phyloP scores from a whole-genome alignment of 1,140 invertebrate genomes.

The Drosophila lowei region DNA sequence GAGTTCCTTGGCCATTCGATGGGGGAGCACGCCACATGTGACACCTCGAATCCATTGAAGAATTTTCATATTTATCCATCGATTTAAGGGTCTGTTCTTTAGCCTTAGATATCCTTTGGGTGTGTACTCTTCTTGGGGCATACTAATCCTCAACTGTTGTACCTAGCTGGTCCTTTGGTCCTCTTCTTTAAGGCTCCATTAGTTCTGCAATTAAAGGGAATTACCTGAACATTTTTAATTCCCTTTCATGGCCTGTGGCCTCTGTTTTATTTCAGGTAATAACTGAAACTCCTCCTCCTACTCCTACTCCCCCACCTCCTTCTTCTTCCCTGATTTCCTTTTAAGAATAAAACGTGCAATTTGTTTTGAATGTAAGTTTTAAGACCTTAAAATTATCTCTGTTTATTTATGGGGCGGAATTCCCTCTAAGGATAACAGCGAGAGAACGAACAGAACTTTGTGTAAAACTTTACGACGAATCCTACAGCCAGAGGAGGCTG shows the following conservation, averaged over 20 bases:
- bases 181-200: too few relatives aligned
- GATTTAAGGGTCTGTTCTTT: too few relatives aligned
- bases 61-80: too few relatives aligned
- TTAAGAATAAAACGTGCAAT: constrained; percentile 7
- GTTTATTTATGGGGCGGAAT: constrained; percentile 42
- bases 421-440: constrained; percentile 26
- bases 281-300: neutral
- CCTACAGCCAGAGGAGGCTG: constrained; percentile 2
- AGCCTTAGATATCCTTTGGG: too few relatives aligned
- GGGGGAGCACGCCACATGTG: constrained; percentile 32
- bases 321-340: too few relatives aligned
- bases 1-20: constrained; percentile 23
- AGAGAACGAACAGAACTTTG: constrained; percentile 33
- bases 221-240: too few relatives aligned
- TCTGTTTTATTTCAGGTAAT: constrained; percentile 26
- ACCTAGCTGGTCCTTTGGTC: too few relatives aligned
- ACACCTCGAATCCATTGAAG: constrained; percentile 33
- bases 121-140: too few relatives aligned
- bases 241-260: too few relatives aligned
- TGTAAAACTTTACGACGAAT: constrained; percentile 31
- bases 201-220: too few relatives aligned
- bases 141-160: too few relatives aligned
- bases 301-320: too few relatives aligned
- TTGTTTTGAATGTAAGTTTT: constrained; percentile 35
- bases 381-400: constrained; percentile 47